Percentiles rank a stretch among this genome's conserved stretches.
Evolutionary conservation across 2,888 invertebrate genomes (phyloP).

Genomic region (Dorcus parallelipipedus): DNA sequence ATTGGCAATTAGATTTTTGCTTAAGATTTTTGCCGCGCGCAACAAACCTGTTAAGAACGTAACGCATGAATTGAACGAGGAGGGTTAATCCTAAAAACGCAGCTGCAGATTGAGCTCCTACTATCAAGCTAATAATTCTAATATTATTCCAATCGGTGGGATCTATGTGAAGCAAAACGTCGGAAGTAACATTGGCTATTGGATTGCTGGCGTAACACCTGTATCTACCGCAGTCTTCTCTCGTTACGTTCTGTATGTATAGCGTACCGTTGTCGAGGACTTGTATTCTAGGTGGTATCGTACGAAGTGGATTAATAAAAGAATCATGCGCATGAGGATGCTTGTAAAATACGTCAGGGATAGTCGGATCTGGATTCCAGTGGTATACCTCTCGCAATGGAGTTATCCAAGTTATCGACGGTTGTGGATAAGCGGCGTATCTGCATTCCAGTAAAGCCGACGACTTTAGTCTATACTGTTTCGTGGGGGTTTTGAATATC

Average conservation of each 20-base stretch:
- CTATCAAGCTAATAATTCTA: conserved; percentile 77
- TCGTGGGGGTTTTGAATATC: conserved; percentile 59
- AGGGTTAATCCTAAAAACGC: conserved; percentile 78
- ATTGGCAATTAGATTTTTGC: not conserved
- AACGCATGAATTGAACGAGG: conserved; percentile 71
- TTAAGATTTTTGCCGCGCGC: no score
- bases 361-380: conserved; percentile 71
- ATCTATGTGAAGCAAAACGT: conserved; percentile 77
- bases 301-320: conserved; percentile 45
- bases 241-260: conserved; percentile 65
- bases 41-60: conserved; percentile 63
- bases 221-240: conserved; percentile 82
- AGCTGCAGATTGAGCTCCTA: conserved; percentile 76
- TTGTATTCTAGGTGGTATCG: conserved; percentile 56
- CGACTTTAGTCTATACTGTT: conserved; percentile 61
- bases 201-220: conserved; percentile 84
- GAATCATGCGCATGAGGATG: conserved; percentile 63
- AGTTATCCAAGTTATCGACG: conserved; percentile 84
- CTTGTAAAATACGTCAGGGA: conserved; percentile 64
- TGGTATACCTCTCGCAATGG: conserved; percentile 69
- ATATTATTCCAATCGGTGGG: conserved; percentile 81
- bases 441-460: conserved; percentile 74
- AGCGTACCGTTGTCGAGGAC: conserved; percentile 77
- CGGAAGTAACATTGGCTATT: conserved; percentile 72
- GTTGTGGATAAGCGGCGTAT: conserved; percentile 71